Base-by-base conservation (phyloP, 2,888 invertebrate species). In the Caenorhabditis plicata region DNA sequence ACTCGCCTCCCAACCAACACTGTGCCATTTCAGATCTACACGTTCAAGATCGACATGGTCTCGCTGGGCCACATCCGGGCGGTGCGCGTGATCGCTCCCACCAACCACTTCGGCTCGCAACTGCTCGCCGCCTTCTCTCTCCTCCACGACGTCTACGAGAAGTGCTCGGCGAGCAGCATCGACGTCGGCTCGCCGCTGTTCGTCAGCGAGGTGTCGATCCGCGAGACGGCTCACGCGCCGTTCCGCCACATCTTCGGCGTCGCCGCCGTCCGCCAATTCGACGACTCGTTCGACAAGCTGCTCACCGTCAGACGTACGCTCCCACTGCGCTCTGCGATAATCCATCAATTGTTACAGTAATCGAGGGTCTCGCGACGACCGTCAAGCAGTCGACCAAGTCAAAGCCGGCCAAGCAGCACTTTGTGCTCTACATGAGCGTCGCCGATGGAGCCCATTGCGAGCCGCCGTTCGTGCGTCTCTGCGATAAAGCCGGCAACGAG, bases 31-130 rank as follows among this genome's bases (percentile, higher is more conserved):
- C 50, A 78, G 71, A 67, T 64, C n/a, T 58, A 68, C 42, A 41
- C 56, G 2, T 80, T 73, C 65, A 66, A 71, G 56, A 64, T 75
- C 15, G 79, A 79, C 13, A 64, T 68, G 22, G 73, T 79, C n/a
- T 48, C 60, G 26, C 38, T 75, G 25, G 73, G 70, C 4, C 35
- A 50, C 7, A 47, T 71, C 13, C 25, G 31, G 9, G 33, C 29
- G 5, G 50, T 71, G 22, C 51, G 56, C 31, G 22, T 69, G 5
- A 45, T 62, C 32, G 55, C 55, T 4, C 15, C 36, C 3, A n/a
- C 45, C 2, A 40, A 36, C 1, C 19, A 17, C 25, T 38, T 60
- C 13, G 32, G 31, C 25, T 22, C 15, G 3, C 46, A 50, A 26
- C 27, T 51, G 5, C 5, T 50, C 4, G 26, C 15, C 20, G 49